Evolutionary conservation across 1,140 invertebrate genomes (phyloP).

Genomic region (Vanessa tameamea): DNA sequence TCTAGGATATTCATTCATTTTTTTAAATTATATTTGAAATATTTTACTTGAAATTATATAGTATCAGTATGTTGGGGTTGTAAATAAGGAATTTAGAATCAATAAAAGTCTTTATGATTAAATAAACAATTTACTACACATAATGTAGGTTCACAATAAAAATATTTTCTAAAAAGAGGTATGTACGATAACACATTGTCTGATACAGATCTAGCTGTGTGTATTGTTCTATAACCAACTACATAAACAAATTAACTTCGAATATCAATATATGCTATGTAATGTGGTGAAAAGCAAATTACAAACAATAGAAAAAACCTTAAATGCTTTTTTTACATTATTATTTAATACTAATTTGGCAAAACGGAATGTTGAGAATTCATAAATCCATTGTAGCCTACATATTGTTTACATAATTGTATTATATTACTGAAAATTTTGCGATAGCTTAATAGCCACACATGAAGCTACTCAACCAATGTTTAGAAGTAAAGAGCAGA

Average conservation of each 20-base stretch:
- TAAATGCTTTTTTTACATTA: conserved; percentile 64
- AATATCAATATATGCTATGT: conserved; percentile 17
- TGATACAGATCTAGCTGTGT: conserved; percentile 71
- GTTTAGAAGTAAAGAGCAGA: neutral
- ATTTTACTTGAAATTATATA: too few relatives aligned
- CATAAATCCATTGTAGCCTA: conserved; percentile 50
- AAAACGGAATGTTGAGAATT: conserved; percentile 70
- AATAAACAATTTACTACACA: conserved; percentile 81
- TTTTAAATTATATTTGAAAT: too few relatives aligned
- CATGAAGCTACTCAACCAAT: neutral
- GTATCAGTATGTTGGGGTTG: neutral
- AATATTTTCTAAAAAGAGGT: conserved; percentile 76
- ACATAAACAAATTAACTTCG: conserved; percentile 22
- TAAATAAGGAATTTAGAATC: neutral
- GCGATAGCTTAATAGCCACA: neutral
- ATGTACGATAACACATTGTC: conserved; percentile 65
- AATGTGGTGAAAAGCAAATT: conserved; percentile 17
- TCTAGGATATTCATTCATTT: too few relatives aligned
- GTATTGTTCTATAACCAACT: conserved; percentile 30
- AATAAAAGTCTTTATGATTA: conserved; percentile 69
- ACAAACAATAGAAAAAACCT: conserved; percentile 49
- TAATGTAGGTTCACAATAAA: conserved; percentile 80
- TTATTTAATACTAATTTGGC: conserved; percentile 67
- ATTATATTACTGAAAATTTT: conserved; percentile 1
- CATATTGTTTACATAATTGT: conserved; percentile 24